A percentile compares a stretch with the other conserved stretches of the same genome.
Conservation (phyloP, 2,113 vertebrate species). For the Ancistrus triradiatus region DNA sequence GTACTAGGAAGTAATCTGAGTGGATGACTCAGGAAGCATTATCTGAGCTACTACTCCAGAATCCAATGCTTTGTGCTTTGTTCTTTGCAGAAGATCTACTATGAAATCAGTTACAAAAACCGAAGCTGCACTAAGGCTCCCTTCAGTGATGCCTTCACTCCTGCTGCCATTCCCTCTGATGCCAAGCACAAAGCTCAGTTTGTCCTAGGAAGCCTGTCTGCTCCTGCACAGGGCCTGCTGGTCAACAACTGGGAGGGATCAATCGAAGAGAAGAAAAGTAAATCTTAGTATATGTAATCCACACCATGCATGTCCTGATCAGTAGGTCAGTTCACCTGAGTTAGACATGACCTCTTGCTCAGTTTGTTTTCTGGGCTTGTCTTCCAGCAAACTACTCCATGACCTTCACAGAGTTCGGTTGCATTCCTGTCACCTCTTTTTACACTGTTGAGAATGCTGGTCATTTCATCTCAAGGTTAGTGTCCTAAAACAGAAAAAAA, state of each 20-base stretch:
- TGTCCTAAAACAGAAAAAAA: not conserved
- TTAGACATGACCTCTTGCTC: not conserved
- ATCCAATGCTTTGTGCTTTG: not conserved
- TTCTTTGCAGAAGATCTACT: constrained; percentile 36
- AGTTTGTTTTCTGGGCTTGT: not conserved
- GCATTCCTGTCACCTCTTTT: constrained; percentile 31
- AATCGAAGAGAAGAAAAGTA: constrained; percentile 25
- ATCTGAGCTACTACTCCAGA: not conserved
- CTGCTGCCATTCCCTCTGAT: constrained; percentile 37
- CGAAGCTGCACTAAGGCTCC: constrained; percentile 38
- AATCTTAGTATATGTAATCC: not conserved
- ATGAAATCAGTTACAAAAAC: constrained; percentile 44
- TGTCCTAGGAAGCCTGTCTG: constrained; percentile 45
- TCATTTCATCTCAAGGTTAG: constrained; percentile 33
- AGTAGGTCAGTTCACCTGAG: not conserved
- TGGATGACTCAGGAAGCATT: too few relatives aligned
- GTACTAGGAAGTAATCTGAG: too few relatives aligned
- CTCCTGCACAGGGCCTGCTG: constrained; percentile 39
- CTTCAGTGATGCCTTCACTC: constrained; percentile 28
- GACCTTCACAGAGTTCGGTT: constrained; percentile 47
- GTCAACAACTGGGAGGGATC: constrained; percentile 44
- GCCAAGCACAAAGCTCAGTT: constrained; percentile 32
- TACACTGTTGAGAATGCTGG: constrained; percentile 18
- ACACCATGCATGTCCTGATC: not conserved
- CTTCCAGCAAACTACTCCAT: constrained; percentile 34